Evolutionary conservation across 2,888 invertebrate species (phyloP).

Genomic region (Tachina fera): DNA sequence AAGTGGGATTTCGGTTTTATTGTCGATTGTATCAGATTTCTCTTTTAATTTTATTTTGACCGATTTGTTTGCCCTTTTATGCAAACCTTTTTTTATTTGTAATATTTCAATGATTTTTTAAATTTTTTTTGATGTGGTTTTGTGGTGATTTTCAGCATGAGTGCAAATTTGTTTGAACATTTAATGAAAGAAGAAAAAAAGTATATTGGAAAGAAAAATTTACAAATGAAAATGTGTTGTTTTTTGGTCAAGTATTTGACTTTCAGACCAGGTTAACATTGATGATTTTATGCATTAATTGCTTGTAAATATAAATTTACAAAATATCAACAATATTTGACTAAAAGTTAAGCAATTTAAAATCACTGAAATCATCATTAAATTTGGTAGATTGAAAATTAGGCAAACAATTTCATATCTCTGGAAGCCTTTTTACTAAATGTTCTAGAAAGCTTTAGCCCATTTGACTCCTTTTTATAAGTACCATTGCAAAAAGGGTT

Average conservation of each 20-base stretch:
- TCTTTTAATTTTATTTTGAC: conserved; percentile 51
- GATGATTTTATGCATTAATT: conserved; percentile 38
- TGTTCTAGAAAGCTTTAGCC: no score
- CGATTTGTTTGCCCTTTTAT: conserved; percentile 23
- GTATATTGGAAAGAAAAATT: background rate
- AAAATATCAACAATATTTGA: background rate
- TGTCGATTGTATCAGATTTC: conserved; percentile 58
- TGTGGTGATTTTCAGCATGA: conserved; percentile 66
- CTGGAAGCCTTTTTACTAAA: no score
- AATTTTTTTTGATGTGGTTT: conserved; percentile 69
- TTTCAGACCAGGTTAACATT: conserved; percentile 55
- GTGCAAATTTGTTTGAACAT: conserved; percentile 54
- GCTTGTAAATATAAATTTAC: background rate
- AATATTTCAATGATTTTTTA: conserved; percentile 50
- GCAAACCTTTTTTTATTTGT: conserved; percentile 32
- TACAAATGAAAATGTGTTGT: background rate
- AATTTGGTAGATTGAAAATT: no score
- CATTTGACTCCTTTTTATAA: background rate
- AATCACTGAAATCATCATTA: no score
- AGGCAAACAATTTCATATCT: no score
- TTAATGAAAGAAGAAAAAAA: background rate
- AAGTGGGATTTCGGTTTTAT: conserved; percentile 46
- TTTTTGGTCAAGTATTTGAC: conserved; percentile 59
- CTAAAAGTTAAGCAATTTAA: background rate
- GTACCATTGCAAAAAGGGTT: background rate